These are phyloP conservation scores for Polyommatus iphigenia DNA, from an alignment of 2,888 invertebrate species.

Conservation along the genomic window DNA sequence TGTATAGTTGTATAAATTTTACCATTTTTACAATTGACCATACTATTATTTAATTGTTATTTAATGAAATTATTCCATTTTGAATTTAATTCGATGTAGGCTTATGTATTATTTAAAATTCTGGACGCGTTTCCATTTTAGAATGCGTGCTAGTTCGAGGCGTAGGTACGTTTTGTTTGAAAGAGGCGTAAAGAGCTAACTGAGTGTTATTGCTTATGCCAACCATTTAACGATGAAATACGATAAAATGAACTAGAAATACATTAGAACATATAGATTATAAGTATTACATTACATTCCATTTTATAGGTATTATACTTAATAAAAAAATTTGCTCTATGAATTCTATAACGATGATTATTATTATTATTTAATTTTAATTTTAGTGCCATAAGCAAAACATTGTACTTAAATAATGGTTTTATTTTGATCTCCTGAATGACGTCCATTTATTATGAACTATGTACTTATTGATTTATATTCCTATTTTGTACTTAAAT, in stretches of 20 bases:
- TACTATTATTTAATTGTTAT: constrained; percentile 23
- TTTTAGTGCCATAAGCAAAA: constrained; percentile 68
- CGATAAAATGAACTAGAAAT: constrained; percentile 13
- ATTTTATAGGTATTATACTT: constrained; percentile 38
- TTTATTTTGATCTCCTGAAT: constrained; percentile 51
- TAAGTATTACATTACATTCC: constrained; percentile 49
- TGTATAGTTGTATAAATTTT: not conserved
- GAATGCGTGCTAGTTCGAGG: not conserved
- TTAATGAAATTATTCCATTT: constrained; percentile 28
- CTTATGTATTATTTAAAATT: constrained; percentile 1
- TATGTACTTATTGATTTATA: constrained; percentile 41
- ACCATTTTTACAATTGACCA: constrained; percentile 6
- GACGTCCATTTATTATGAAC: constrained; percentile 54
- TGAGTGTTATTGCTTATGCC: constrained; percentile 19
- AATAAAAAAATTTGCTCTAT: constrained; percentile 6
- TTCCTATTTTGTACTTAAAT: constrained; percentile 5
- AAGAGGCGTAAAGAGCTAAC: not conserved
- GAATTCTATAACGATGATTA: constrained; percentile 36
- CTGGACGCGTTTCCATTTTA: not conserved
- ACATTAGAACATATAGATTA: constrained; percentile 30
- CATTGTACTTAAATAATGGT: constrained; percentile 43
- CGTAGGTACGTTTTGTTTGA: not conserved
- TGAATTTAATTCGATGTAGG: constrained; percentile 26
- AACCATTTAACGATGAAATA: constrained; percentile 21
- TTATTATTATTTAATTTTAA: constrained; percentile 44